Base-by-base conservation (phyloP, 2,113 vertebrate genomes). In the Zosterops borbonicus region DNA sequence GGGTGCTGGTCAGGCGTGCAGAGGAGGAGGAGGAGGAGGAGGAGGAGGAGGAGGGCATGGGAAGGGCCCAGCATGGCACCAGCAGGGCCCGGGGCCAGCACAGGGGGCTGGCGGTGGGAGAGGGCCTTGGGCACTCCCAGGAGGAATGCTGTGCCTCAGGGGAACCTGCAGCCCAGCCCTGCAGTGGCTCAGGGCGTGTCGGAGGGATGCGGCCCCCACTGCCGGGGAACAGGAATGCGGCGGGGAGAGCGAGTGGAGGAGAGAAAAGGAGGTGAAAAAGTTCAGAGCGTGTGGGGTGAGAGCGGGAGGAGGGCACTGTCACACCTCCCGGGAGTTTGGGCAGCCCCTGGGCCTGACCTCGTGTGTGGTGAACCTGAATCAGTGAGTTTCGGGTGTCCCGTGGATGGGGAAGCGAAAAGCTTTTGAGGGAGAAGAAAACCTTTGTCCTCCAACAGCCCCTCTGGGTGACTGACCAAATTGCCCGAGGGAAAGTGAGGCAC, bases 151-250 rank as follows among this genome's bases (percentile, higher is more conserved):
- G 70, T 3, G 67, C 15, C 41, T 14, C 65, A 2, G 46, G 73
- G 6, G 27, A 69, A 35, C 71, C 53, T 14, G 47, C 49, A 62
- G 53, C 28, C 20, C 3, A 1, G 31, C 50, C 31, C 76, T 9
- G 1, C 31, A 4, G 55, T 0, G 31, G 33, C 37, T 46, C n/a
- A 7, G 52, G 28, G 35, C 11, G 55, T 55, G 24, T 24, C 1
- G 0, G 39, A 31, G 67, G 25, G 63, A 8, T 8, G 52, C 59
- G 70, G 69, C 9, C 24, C 24, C 2, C 16, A 9, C 49, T 60
- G 37, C 44, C 6, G 0, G 0, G 17, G 39, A 8, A 5, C 16
- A 1, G 21, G 46, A 68, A 9, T 2, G 1, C 20, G 6, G 67
- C 44, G 42, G 39, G 53, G 52, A 46, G 52, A 28, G 46, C 46